Evolutionary conservation across 2,888 invertebrate species (phyloP), one percentile per base, ranked within the genome.

Genomic region (Metalampra italica): DNA sequence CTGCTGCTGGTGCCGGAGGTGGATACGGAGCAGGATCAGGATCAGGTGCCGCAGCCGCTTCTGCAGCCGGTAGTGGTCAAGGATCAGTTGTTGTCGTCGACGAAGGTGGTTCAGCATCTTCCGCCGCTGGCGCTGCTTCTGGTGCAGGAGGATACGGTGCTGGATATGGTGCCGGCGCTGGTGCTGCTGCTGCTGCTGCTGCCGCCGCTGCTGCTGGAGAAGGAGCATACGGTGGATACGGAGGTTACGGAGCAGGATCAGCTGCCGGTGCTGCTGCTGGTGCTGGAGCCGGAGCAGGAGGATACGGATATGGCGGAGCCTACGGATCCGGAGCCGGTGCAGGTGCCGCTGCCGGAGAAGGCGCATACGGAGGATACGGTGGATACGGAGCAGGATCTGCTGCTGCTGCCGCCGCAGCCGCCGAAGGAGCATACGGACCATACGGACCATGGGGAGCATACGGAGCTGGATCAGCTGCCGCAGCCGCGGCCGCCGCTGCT

Each of bases 181-280:
- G 22, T 22, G 22, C 43, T 43, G 43, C 30, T 8, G 32, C 38
- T 14, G 38, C 38, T 38, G 12, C 38, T 11, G 29, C 43, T 9
- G 5, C 40, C 34, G 41, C 46, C 22, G 14, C 41, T 34, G 15
- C 9, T n/a, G 32, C 32, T 14, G 13, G n/a, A 9, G 43, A 30
- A 32, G 42, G 43, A 29, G 50, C 9, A 39, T 9, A 12, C 13
- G 15, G 39, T 13, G 8, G 13, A 39, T 11, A 22, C 8, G 43
- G 32, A 32, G 40, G 40, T 48, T 22, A 43, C 30, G 43, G 43
- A 43, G 12, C 32, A 32, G 45, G 36, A 43, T 36, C 41, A 45
- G 45, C 52, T 14, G 34, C 36, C 34, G 48, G 38, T 8, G 56
- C 53, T 22, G 38, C 54, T 1, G 45, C 57, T 15, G n/a, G n/a